A percentile compares a stretch with the other conserved stretches of the same genome.
phyloP scores from a whole-genome alignment of 2,113 vertebrate species.

The Sturnira hondurensis region DNA sequence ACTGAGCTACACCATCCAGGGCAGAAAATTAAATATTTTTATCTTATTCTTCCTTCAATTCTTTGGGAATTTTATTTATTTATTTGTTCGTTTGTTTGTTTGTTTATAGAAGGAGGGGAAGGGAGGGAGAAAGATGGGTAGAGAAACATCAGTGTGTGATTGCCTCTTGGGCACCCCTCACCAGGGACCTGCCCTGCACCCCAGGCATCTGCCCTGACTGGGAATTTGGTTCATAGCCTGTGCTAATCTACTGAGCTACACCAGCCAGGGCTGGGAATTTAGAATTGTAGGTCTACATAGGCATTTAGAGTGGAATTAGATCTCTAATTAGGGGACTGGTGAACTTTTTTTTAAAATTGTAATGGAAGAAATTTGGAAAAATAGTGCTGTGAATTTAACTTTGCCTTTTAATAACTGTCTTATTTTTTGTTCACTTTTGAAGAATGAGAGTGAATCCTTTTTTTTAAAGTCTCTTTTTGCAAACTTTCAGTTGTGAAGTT shows the following conservation, averaged over 20 bases:
- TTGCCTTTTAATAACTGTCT: constrained; percentile 14
- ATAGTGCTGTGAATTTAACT: constrained; percentile 7
- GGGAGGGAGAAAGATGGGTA: too few species aligned
- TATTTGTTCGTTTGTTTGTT: too few species aligned
- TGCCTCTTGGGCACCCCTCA: too few species aligned
- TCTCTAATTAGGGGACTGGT: not conserved
- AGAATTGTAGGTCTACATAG: not conserved
- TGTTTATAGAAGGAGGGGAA: too few species aligned
- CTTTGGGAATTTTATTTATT: not conserved
- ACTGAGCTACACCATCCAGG: too few species aligned
- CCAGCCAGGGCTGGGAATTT: not conserved
- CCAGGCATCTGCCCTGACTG: too few species aligned
- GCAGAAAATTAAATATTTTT: constrained; percentile 8
- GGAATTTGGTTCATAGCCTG: too few species aligned
- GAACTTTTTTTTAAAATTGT: not conserved
- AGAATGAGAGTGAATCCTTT: not conserved
- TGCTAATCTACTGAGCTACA: too few species aligned
- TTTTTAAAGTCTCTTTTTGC: constrained; percentile 23
- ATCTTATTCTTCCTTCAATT: constrained; percentile 16
- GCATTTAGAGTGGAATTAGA: not conserved
- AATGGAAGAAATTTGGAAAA: constrained; percentile 2
- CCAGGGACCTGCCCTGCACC: too few species aligned
- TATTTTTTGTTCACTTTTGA: constrained; percentile 4
- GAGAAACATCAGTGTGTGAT: too few species aligned
- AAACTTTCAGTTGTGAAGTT: constrained; percentile 92